phyloP scores from a whole-genome alignment of 1,140 invertebrate genomes.

The Zophobas atratus region DNA sequence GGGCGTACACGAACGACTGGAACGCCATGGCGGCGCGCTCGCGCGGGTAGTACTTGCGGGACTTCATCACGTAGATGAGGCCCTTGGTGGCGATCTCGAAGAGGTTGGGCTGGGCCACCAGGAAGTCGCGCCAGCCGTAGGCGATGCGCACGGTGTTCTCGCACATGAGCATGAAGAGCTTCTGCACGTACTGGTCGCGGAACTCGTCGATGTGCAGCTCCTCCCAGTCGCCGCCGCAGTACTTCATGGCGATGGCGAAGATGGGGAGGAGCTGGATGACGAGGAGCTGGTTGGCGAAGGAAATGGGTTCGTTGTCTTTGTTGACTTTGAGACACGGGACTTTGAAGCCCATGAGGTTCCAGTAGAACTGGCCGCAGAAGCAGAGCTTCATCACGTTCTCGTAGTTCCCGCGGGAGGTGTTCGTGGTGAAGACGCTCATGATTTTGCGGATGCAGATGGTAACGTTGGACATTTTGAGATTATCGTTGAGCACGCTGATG shows the following conservation, averaged over 20 bases:
- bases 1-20: constrained; percentile 77
- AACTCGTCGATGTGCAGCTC: constrained; percentile 67
- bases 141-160: constrained; percentile 75
- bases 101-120: constrained; percentile 67
- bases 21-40: constrained; percentile 80
- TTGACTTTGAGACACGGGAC: constrained; percentile 37
- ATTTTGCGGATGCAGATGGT: constrained; percentile 4
- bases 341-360: constrained; percentile 67
- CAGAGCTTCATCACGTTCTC: constrained; percentile 54
- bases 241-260: constrained; percentile 69
- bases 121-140: constrained; percentile 73
- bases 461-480: constrained; percentile 6
- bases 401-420: constrained; percentile 3
- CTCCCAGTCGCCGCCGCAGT: constrained; percentile 60
- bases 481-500: background rate
- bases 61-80: constrained; percentile 70
- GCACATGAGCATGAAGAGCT: constrained; percentile 75
- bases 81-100: constrained; percentile 77
- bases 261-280: constrained; percentile 75
- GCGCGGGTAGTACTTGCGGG: constrained; percentile 69
- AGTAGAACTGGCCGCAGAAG: constrained; percentile 47
- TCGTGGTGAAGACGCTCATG: constrained; percentile 31
- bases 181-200: constrained; percentile 76
- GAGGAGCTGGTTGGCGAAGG: constrained; percentile 73
- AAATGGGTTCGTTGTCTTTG: constrained; percentile 65